phyloP scores from a whole-genome alignment of 2,888 invertebrate genomes.

The Zygogramma bicolorata region DNA sequence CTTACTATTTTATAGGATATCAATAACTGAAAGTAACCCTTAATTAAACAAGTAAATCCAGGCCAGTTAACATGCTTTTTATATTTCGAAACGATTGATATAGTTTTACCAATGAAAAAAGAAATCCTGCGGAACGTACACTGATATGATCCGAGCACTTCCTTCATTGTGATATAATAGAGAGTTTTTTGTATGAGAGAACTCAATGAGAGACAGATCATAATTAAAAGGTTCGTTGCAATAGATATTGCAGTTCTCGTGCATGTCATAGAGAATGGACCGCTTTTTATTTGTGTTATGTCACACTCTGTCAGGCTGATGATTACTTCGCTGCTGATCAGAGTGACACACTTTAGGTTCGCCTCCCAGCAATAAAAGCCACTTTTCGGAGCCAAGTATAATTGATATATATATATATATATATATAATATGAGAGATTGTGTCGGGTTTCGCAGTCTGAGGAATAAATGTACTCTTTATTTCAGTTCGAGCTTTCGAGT shows the following conservation, averaged over 20 bases:
- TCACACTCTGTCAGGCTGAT: background rate
- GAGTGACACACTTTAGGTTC: background rate
- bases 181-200: background rate
- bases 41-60: slow-evolving; percentile 12
- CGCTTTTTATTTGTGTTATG: background rate
- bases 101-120: slow-evolving; percentile 7
- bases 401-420: no score
- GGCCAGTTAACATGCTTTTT: background rate
- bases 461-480: no score
- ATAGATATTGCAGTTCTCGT: background rate
- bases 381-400: background rate
- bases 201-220: background rate
- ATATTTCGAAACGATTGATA: slow-evolving; percentile 9
- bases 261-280: background rate
- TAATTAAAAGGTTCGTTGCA: background rate
- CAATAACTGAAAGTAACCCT: slow-evolving; percentile 35
- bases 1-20: slow-evolving; percentile 35
- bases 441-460: no score
- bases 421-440: no score
- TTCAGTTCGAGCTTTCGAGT: no score
- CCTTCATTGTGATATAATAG: slow-evolving; percentile 16
- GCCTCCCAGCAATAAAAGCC: background rate
- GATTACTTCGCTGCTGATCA: background rate
- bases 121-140: background rate
- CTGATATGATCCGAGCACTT: slow-evolving; percentile 1